Evolutionary conservation across 2,888 invertebrate genomes (phyloP), one percentile per base, ranked within the genome.

Genomic region (Iphiclides podalirius): DNA sequence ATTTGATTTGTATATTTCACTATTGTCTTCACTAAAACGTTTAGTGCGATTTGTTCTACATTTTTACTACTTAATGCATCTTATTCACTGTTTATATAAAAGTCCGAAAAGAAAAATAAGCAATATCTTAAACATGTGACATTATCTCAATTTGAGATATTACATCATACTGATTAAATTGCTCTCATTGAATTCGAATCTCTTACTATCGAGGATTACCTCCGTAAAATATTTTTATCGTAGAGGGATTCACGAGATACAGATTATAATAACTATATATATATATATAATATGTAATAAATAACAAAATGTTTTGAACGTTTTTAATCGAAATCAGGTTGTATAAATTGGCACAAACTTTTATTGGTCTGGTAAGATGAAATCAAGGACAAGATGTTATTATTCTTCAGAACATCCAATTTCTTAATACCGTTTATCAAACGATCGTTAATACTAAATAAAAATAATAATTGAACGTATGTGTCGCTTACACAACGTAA

Each of bases 41-140:
- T 26, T 8, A 8, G 8, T 26, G 26, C 26, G 3, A 8, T 26
- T 64, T 61, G 4, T 57, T 47, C 11, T 45, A 39, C 16, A 31
- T 47, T n/a, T 11, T 26, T n/a, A n/a, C n/a, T n/a, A n/a, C n/a
- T n/a, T n/a, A n/a, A n/a, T n/a, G n/a, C n/a, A n/a, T n/a, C n/a
- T n/a, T n/a, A n/a, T n/a, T n/a, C n/a, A 6, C 20, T 20, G 4
- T 6, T 20, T 20, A 20, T 6, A 6, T 20, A 6, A 4, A 26
- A 7, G 1, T 26, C 8, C 8, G 4, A 26, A 26, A n/a, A n/a
- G n/a, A n/a, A n/a, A n/a, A n/a, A 2, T 9, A 26, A 8, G 8
- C 9, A 7, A 26, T 26, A 7, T 26, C 8, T 1, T 26, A 26
- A 26, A 31, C 12, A 11, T 11, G 11, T 11, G 11, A 2, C 11